Base-by-base conservation (phyloP, 2,113 vertebrate genomes). In the Bubo bubo region DNA sequence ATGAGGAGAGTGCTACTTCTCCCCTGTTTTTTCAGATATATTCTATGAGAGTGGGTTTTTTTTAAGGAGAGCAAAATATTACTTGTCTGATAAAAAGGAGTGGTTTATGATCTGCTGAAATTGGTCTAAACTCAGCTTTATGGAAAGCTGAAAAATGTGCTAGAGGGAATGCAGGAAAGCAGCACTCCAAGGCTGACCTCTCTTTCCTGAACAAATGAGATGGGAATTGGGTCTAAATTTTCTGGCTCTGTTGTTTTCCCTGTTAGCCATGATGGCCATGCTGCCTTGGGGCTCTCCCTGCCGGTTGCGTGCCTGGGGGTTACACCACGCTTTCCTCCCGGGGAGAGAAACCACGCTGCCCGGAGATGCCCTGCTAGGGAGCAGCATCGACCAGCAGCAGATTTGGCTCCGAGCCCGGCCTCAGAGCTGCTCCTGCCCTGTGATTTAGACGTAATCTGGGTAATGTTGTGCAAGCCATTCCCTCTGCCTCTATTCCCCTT, bases 371-470 rank as follows among this genome's bases (percentile, higher is more conserved):
- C 60, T 24, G 49, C 39, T 74, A 15, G 5, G 55, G 55, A 73
- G 37, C 91, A 80, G 66, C 70, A 5, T 14, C 6, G 14, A 30
- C 0, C 6, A 82, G 66, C 37, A 37, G 55, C 3, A 4, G 19
- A 6, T 71, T 87, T 91, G 95, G 92, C 74, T 90, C 59, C 2
- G 10, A 53, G 74, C 91, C 88, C 52, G 41, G 77, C 32, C 62
- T 76, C 11, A 2, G 56, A 81, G 77, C 70, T 76, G 35, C 79
- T 72, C 37, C 84, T 85, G 72, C 82, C 27, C 43, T 62, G 59
- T 45, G 87, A 82, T 94, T 85, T 88, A 90, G 90, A 90, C 90
- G 39, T 64, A 76, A 90, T 93, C 88, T 83, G 24, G 68, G 58
- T 66, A 75, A 45, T 3, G 1, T 50, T 89, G 56, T 64, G 53